Evolutionary conservation across 2,888 invertebrate genomes (phyloP).

Genomic region (Silvanus unidentatus): DNA sequence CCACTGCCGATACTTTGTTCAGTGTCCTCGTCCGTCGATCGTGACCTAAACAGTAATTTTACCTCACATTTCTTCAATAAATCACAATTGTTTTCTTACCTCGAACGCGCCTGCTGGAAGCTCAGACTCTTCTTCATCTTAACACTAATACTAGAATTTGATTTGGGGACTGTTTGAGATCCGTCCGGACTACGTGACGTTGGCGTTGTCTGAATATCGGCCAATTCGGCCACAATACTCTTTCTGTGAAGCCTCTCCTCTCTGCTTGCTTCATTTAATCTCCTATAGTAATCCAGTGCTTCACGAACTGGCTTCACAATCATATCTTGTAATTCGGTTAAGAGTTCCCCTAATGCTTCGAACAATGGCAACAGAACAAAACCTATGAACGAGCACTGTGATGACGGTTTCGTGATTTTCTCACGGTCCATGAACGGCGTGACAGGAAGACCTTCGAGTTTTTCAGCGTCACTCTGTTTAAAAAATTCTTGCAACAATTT

Average conservation of each 20-base stretch:
- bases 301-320: constrained; percentile 58
- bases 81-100: too few species aligned
- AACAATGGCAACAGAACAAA: constrained; percentile 74
- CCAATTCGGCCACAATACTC: constrained; percentile 50
- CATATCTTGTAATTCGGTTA: constrained; percentile 64
- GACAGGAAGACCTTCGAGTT: constrained; percentile 73
- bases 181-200: constrained; percentile 48
- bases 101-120: constrained; percentile 42
- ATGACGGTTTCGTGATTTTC: constrained; percentile 76
- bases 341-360: constrained; percentile 68
- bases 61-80: too few species aligned
- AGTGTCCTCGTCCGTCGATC: constrained; percentile 51
- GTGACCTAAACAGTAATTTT: constrained; percentile 45
- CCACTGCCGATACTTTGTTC: constrained; percentile 39
- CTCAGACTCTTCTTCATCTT: constrained; percentile 51
- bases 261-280: constrained; percentile 57
- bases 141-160: constrained; percentile 51
- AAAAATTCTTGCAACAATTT: constrained; percentile 68
- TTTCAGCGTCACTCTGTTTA: constrained; percentile 75
- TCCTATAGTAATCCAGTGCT: constrained; percentile 57
- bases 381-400: constrained; percentile 79
- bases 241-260: constrained; percentile 56
- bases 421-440: constrained; percentile 84
- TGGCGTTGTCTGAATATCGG: constrained; percentile 37
- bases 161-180: constrained; percentile 41